A percentile compares a stretch with the other conserved stretches of the same genome.
phyloP scores from a whole-genome alignment of 2,797 vertebrate genomes.

The Lutjanus argentimaculatus region DNA sequence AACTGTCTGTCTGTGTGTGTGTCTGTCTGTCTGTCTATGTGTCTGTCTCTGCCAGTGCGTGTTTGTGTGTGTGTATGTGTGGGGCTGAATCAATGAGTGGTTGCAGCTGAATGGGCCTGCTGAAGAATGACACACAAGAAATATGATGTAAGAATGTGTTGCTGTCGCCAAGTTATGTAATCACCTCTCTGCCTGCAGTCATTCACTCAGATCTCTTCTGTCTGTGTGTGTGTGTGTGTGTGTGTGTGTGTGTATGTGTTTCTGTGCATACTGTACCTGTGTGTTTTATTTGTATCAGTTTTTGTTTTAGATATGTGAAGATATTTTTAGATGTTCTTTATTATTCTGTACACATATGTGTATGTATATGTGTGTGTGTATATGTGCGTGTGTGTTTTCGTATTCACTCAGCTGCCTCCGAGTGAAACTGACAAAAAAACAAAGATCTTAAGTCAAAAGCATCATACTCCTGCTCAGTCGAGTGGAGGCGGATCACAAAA shows the following conservation, averaged over 20 bases:
- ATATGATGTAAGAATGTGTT: conserved; percentile 77
- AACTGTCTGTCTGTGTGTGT: conserved; percentile 26
- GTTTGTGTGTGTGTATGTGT: conserved; percentile 24
- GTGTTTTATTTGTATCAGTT: conserved; percentile 32
- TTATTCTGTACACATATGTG: conserved; percentile 18
- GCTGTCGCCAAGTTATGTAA: conserved; percentile 67
- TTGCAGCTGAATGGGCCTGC: conserved; percentile 56
- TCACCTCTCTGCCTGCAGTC: conserved; percentile 42
- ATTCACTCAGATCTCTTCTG: conserved; percentile 54
- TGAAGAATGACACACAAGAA: conserved; percentile 69
- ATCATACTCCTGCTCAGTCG: conserved; percentile 10
- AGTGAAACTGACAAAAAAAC: conserved; percentile 10
- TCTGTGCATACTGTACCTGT: conserved; percentile 7
- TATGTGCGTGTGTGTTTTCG: conserved; percentile 19
- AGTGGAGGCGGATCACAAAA: conserved; percentile 19
- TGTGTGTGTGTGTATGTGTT: not conserved
- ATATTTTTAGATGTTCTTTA: conserved; percentile 41
- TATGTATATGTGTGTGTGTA: conserved; percentile 10
- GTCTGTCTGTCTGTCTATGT: not conserved
- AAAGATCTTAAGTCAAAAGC: conserved; percentile 10
- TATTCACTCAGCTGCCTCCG: not conserved
- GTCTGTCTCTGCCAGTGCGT: conserved; percentile 22
- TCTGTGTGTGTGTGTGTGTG: conserved; percentile 27
- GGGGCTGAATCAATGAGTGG: conserved; percentile 44
- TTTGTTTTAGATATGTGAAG: not conserved